Percentiles rank a stretch among this genome's conserved stretches.
These are phyloP conservation scores for Hylaeus volcanicus DNA, from an alignment of 1,140 invertebrate species.

Conservation along the genomic window DNA sequence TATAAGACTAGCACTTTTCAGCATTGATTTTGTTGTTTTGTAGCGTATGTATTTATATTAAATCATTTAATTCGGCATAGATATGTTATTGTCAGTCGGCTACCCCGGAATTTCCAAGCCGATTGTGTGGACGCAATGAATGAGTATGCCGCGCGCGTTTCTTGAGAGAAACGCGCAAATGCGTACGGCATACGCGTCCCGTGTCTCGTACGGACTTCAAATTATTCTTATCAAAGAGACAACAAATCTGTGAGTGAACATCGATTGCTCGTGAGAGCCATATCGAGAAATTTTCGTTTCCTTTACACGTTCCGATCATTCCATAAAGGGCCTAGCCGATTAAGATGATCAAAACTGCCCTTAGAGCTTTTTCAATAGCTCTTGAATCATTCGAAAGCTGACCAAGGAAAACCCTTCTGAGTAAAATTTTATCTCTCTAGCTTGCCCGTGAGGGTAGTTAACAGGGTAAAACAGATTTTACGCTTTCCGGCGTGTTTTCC, in stretches of 20 bases:
- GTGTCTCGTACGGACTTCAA: conserved; percentile 29
- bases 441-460: no score
- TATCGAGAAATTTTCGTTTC: neutral
- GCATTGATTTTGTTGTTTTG: neutral
- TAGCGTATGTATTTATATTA: neutral
- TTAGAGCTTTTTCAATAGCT: no score
- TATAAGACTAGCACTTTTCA: neutral
- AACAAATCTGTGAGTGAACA: neutral
- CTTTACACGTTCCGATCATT: no score
- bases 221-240: conserved; percentile 26
- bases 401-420: no score
- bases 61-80: neutral
- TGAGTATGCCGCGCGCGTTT: conserved; percentile 55
- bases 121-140: conserved; percentile 20
- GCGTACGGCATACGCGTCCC: conserved; percentile 22
- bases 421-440: no score
- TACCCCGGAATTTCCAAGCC: conserved; percentile 21
- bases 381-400: no score
- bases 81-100: neutral
- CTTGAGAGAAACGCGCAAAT: conserved; percentile 49
- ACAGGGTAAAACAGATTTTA: no score
- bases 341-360: no score
- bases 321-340: no score
- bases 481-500: no score
- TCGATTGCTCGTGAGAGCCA: neutral